Evolutionary conservation across 1,140 invertebrate genomes (phyloP).

Genomic region (Laupala kohalensis): DNA sequence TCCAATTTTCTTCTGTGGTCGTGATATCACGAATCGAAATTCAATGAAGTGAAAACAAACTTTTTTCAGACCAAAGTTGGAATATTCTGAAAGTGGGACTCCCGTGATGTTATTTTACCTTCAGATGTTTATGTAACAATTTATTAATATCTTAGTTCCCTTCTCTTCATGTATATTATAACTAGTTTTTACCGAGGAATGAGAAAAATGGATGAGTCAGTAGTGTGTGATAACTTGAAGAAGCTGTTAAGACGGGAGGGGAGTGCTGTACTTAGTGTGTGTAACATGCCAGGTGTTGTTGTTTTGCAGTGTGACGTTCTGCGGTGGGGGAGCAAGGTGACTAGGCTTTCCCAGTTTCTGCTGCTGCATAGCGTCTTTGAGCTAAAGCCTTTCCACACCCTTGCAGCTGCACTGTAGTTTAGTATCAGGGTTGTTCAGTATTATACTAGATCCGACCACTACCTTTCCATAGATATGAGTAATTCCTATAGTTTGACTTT

Average conservation of each 20-base stretch:
- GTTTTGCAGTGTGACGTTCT: constrained; percentile 7
- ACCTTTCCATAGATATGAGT: not conserved
- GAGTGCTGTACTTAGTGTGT: not conserved
- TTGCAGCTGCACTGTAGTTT: not conserved
- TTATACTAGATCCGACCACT: not conserved
- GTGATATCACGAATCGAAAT: too few species aligned
- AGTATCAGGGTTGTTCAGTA: not conserved
- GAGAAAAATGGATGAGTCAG: too few species aligned
- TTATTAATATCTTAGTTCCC: too few species aligned
- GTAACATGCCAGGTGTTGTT: constrained; percentile 1
- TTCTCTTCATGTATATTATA: too few species aligned
- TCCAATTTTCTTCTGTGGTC: too few species aligned
- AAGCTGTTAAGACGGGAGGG: not conserved
- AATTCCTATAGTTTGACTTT: not conserved
- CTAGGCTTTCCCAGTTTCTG: not conserved
- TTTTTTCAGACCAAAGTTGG: too few species aligned
- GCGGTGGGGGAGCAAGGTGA: constrained; percentile 5
- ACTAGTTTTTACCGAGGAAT: too few species aligned
- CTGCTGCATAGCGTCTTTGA: not conserved
- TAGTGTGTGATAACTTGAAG: too few species aligned
- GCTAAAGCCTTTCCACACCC: not conserved
- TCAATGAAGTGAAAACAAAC: too few species aligned
- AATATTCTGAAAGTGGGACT: too few species aligned
- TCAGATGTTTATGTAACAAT: too few species aligned
- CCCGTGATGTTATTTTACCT: too few species aligned